These are phyloP conservation scores for Tenualosa thibaudeaui DNA, from an alignment of 2,797 vertebrate species.

Conservation along the genomic window DNA sequence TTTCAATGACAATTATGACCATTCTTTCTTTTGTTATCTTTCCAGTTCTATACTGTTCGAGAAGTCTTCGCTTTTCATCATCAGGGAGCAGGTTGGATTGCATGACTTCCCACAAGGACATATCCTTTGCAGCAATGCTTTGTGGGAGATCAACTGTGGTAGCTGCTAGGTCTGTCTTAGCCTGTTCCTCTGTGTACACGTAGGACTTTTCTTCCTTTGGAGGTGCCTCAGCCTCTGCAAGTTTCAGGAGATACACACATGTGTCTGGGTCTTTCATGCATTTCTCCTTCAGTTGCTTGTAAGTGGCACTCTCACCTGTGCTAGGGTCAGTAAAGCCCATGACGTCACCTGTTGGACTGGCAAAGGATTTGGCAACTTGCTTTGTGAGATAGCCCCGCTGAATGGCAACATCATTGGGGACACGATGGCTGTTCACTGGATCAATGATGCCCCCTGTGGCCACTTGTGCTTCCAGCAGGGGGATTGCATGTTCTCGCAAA, in stretches of 20 bases:
- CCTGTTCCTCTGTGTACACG: conserved; percentile 84
- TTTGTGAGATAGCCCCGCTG: conserved; percentile 78
- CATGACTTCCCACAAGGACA: conserved; percentile 90
- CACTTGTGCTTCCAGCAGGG: conserved; percentile 90
- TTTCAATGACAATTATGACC: conserved; percentile 95
- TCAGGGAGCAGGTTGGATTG: conserved; percentile 87
- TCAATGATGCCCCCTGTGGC: conserved; percentile 90
- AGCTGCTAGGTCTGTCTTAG: conserved; percentile 80
- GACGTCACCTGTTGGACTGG: conserved; percentile 73
- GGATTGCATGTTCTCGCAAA: conserved; percentile 81
- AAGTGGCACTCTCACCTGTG: conserved; percentile 80
- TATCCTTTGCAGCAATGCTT: conserved; percentile 77
- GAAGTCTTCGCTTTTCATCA: conserved; percentile 80
- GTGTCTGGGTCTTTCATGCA: conserved; percentile 81
- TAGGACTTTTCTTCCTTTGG: conserved; percentile 77
- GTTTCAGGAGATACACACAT: conserved; percentile 77
- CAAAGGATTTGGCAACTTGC: conserved; percentile 75
- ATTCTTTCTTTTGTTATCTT: conserved; percentile 91
- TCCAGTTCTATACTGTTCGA: conserved; percentile 88
- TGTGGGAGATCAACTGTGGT: conserved; percentile 85
- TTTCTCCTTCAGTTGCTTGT: conserved; percentile 79
- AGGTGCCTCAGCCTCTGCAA: conserved; percentile 77
- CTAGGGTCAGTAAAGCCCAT: conserved; percentile 86
- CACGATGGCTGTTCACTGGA: conserved; percentile 86
- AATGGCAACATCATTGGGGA: conserved; percentile 86